These are phyloP conservation scores for Marisa cornuarietis DNA, from an alignment of 1,140 invertebrate species.

Conservation along the genomic window DNA sequence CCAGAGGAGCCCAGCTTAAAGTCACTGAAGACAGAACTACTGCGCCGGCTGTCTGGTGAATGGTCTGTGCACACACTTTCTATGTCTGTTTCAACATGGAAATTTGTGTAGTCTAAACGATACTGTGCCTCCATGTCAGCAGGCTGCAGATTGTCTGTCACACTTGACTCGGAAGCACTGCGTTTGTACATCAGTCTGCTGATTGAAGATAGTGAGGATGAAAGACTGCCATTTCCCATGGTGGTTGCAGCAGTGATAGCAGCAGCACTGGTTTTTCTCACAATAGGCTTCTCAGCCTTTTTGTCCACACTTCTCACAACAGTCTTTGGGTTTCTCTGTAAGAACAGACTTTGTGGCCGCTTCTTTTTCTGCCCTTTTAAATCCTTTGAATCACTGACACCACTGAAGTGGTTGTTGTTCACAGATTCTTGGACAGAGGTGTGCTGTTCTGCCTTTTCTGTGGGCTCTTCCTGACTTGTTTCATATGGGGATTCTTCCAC, in stretches of 20 bases:
- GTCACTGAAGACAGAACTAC: constrained; percentile 27
- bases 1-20: not conserved
- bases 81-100: constrained; percentile 51
- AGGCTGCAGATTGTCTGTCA: constrained; percentile 31
- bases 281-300: not conserved
- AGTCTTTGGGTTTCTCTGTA: not conserved
- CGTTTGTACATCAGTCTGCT: not conserved
- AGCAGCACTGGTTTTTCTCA: too few species aligned
- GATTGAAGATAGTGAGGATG: not conserved
- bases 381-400: not conserved
- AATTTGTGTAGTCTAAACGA: constrained; percentile 55
- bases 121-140: constrained; percentile 49
- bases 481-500: constrained; percentile 9
- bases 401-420: not conserved
- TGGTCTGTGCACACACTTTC: constrained; percentile 39
- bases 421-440: not conserved
- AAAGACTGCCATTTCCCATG: not conserved
- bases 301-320: constrained; percentile 5
- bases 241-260: not conserved
- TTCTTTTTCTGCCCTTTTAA: not conserved
- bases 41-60: constrained; percentile 32
- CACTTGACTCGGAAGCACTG: not conserved
- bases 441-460: not conserved
- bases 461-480: not conserved
- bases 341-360: constrained; percentile 13